Conservation (phyloP, 2,113 vertebrate species). For the Alexandromys fortis region DNA sequence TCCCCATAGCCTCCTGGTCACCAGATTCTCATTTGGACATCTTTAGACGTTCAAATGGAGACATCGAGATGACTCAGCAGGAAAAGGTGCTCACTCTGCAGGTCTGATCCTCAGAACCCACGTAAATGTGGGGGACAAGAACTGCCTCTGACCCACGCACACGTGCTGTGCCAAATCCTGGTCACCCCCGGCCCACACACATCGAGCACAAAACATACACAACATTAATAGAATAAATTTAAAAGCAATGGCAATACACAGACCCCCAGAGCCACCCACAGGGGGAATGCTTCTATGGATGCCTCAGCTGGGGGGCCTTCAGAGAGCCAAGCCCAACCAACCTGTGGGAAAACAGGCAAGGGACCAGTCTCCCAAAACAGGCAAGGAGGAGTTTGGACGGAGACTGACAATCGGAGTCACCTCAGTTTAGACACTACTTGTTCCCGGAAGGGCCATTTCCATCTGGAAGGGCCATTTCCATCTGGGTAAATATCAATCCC, state of each 20-base stretch:
- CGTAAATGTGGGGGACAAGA: not conserved
- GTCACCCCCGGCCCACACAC: not conserved
- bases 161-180: not conserved
- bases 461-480: not conserved
- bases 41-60: slow-evolving; percentile 2
- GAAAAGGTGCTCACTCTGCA: not conserved
- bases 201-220: not conserved
- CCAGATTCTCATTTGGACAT: slow-evolving; percentile 54
- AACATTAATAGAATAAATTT: not conserved
- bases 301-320: not conserved
- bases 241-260: slow-evolving; percentile 32
- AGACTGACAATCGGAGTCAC: not conserved
- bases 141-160: not conserved
- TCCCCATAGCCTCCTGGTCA: not conserved
- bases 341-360: not conserved
- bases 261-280: not conserved
- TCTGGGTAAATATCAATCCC: not conserved
- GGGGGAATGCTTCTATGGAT: not conserved
- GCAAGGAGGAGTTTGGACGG: not conserved
- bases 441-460: not conserved
- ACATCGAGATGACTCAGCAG: not conserved
- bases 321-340: not conserved
- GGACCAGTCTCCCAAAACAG: not conserved
- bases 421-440: not conserved
- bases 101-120: not conserved